Base-by-base conservation (phyloP, 2,797 vertebrate genomes). In the Arctocebus calabarensis region DNA sequence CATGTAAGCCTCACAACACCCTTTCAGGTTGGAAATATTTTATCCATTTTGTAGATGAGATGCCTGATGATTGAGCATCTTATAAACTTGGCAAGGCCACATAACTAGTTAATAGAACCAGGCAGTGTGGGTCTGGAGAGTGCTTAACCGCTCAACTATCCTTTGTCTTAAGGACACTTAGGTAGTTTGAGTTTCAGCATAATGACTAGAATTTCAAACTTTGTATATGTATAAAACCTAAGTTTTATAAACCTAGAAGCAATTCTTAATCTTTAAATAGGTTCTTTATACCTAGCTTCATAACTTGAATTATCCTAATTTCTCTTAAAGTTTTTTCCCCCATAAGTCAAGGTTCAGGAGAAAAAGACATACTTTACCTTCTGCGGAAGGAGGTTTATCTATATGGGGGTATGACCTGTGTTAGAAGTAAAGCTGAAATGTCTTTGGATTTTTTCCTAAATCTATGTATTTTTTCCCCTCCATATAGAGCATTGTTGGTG, bases 171-270 rank as follows among this genome's bases (percentile, higher is more conserved):
- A 90, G 7, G 19, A 13, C 23, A 40, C 20, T 66, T 25, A 64
- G n/a, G 27, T 88, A 73, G 37, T 84, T 62, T 70, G 23, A 82
- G 13, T 90, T 94, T 74, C 27, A 55, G 17, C 73, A 87, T 73
- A 48, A 23, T 74, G 77, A 92, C 25, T 88, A 84, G 48, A 73
- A 77, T 84, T 83, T 84, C 87, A 17, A 90, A 37, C 59, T 89
- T 66, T 57, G 20, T 22, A 19, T 55, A n/a, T 20, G 29, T 61
- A 22, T 57, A 57, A 57, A 57, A 40, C 32, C 85, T 86, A 64
- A 19, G 52, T 90, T 94, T 85, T 93, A 64, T 82, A 64, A 57
- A 34, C 52, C 43, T 92, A 23, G 86, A 87, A 92, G 48, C 62
- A 59, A 57, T 45, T 45, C 32, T 70, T 61, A 27, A 2, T 37